Base-by-base conservation (phyloP, 30 jellyfish, hydroid and myxozoan species). In the Aurelia sp. region DNA sequence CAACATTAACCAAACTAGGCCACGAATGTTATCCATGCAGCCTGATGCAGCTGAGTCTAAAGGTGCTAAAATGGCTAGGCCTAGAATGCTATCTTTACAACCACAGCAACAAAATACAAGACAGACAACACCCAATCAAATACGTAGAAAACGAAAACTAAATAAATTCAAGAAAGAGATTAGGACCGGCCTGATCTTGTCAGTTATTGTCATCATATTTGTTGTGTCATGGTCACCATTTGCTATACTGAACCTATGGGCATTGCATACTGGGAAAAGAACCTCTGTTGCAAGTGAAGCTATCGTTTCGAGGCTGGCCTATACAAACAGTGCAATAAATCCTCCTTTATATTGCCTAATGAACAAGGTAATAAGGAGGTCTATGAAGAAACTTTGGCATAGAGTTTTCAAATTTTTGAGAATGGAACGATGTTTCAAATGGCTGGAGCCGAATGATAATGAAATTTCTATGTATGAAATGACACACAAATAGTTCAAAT, bases 181-280 rank as follows among this genome's bases (percentile, higher is more conserved):
- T 30, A 61, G 89, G 47, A 78, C 95, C 4, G 95, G 95, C 16
- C 59, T 86, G 13, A 64, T 86, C 13, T 55, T 86, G 27, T 74
- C 53, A 5, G 67, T 86, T 27, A 86, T 86, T 20, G 95, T 86
- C 2, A 55, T 86, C 5, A 75, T 86, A 4, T 86, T 86, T 64
- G 84, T 86, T 21, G 48, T 74, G 15, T 86, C 95, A 5, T 86
- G 95, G 95, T 19, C 89, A 48, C 95, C 95, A 62, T 86, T 86
- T 63, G 95, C 95, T 4, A 86, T 86, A 17, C 53, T 86, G 78
- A 86, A 75, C 53, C 78, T 86, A 15, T 73, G 88, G 88, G 80
- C 85, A 8, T 35, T 86, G 73, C 95, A 86, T 58, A 67, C 95
- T 6, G 81, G 81, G 33, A 74, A 75, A 50, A 51, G 31, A 38